A percentile compares a stretch with the other conserved stretches of the same genome.
Evolutionary conservation across 2,797 vertebrate genomes (phyloP).

Genomic region (Sebastes umbrosus): DNA sequence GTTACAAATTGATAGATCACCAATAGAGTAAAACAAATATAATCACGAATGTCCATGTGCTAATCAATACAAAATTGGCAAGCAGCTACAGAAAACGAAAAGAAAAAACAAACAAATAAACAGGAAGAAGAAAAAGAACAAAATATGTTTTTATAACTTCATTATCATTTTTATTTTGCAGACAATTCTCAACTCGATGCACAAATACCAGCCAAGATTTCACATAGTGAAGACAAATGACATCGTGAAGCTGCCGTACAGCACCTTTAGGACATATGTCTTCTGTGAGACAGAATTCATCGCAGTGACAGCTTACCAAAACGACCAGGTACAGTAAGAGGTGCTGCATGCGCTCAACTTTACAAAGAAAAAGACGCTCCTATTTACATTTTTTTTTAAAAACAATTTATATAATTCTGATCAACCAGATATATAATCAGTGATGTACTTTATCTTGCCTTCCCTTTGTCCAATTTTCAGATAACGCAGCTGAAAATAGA

Average conservation of each 20-base stretch:
- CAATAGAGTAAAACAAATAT: too few relatives aligned
- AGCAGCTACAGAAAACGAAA: too few relatives aligned
- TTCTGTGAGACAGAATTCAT: conserved; percentile 94
- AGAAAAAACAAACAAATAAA: too few relatives aligned
- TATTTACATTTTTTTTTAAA: background rate
- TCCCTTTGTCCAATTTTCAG: conserved; percentile 42
- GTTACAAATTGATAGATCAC: too few relatives aligned
- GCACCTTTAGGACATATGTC: conserved; percentile 92
- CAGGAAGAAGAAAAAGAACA: too few relatives aligned
- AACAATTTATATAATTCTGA: background rate
- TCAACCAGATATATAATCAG: background rate
- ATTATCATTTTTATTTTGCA: conserved; percentile 49
- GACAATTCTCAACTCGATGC: conserved; percentile 97
- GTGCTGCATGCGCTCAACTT: background rate
- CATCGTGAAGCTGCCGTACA: conserved; percentile 90
- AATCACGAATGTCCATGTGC: too few relatives aligned
- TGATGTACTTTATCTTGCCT: too few relatives aligned
- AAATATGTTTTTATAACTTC: background rate
- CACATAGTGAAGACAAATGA: conserved; percentile 93
- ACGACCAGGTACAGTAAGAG: conserved; percentile 86
- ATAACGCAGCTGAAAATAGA: conserved; percentile 96
- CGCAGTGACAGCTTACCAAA: conserved; percentile 96
- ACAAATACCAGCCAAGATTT: conserved; percentile 94
- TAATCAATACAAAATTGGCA: too few relatives aligned
- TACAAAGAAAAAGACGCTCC: background rate